Base-by-base conservation (phyloP, 2,888 invertebrate species). In the Drosophila birchii region DNA sequence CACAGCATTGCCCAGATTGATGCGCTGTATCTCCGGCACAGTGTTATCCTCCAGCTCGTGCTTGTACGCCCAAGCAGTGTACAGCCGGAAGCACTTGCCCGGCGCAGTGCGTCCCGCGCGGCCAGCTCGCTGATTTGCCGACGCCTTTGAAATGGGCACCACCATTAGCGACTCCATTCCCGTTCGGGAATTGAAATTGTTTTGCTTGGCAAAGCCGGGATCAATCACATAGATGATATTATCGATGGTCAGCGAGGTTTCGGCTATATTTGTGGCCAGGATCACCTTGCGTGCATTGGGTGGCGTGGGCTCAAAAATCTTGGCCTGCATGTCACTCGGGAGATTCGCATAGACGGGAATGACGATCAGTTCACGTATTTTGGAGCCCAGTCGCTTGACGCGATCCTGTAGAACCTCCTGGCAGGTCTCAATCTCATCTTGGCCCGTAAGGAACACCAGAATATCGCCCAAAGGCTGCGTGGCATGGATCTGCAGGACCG, bases 171-270 rank as follows among this genome's bases (percentile, higher is more conserved):
- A 98, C 91, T 99, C 99, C 97, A 99, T 99, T 29, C 99, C 99
- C 1, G 98, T 98, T 80, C 98, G 94, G 0, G 99, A 98, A 93
- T 99, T 97, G 90, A 98, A 99, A 93, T 98, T 98, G 91, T 99
- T 99, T 93, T 99, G 99, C 92, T 99, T 99, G 53, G 98, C 98
- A 93, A 99, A 99, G 0, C 99, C 99, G n/a, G 99, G 98, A 93
- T 99, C 99, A 79, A 99, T 98, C 0, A 99, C 99, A 93, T 98
- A 99, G 73, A 98, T 96, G 77, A 99, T 99, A 87, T 99, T 99
- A 91, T 99, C 99, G 81, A 99, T 99, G 0, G 99, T 99, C 38
- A 99, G 93, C 3, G 99, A 99, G 0, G 99, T 99, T 93, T 99
- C 99, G 0, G 99, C 99, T 89, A 99, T 99, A 91, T 99, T 99